Base-by-base conservation (phyloP, 2,888 invertebrate genomes). In the Synanthedon vespiformis region DNA sequence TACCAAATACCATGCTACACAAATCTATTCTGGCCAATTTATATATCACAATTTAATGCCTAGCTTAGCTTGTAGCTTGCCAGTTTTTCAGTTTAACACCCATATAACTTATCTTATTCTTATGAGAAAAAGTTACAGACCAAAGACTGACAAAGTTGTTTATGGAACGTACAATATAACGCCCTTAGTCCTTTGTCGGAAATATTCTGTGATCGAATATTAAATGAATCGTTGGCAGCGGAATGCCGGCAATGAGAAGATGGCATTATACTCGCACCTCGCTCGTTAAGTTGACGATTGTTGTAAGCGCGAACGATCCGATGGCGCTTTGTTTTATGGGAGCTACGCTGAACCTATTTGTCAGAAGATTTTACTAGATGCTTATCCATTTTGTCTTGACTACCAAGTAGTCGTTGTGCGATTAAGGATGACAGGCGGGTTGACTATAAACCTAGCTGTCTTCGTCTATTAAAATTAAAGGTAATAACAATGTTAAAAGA, bases 251-350 rank as follows among this genome's bases (percentile, higher is more conserved):
- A 50, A 53, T 56, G 58, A 60, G 61, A 58, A 61, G 61, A 61
- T 58, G 59, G 62, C 61, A 63, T 65, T 67, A 70, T 64, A 63
- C 34, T 34, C 34, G 34, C 34, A 34, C 59, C 59, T 62, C 61
- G 65, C 67, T 79, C 80, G 78, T 81, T 81, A 80, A 73, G 65
- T 75, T 73, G 72, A 79, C 72, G 77, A 79, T 72, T 68, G 67
- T 65, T 66, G 66, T 73, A 70, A 77, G 62, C 63, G 65, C 62
- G 61, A 59, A 59, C 65, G 67, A 74, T 74, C 74, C 68, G 61
- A 63, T 63, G 65, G 61, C 62, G 72, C 76, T 74, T 77, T 79
- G 79, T 79, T 79, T 75, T 67, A 80, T 67, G 70, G 67, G 63
- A 58, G 55, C 61, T 54, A 61, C 53, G 58, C 58, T 64, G 68